These are phyloP conservation scores for Cheumatopsyche charites DNA, from an alignment of 1,140 invertebrate genomes.

Conservation along the genomic window DNA sequence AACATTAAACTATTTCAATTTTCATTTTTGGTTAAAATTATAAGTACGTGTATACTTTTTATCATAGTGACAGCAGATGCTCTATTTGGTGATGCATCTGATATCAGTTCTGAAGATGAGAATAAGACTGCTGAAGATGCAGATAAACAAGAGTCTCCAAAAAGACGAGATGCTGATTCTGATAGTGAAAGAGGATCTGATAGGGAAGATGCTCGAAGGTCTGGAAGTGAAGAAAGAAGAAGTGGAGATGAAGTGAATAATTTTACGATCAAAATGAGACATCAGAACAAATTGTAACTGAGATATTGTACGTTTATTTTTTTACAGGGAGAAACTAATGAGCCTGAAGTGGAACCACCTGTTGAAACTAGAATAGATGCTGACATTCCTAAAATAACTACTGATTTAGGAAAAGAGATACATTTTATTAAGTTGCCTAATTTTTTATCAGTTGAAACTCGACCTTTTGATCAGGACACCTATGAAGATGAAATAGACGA, in stretches of 20 bases:
- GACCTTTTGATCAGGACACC: slow-evolving; percentile 92
- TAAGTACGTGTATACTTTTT: background rate
- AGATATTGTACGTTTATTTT: background rate
- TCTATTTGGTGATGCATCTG: slow-evolving; percentile 91
- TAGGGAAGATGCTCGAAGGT: slow-evolving; percentile 52
- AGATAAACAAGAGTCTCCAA: slow-evolving; percentile 53
- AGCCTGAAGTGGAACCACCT: slow-evolving; percentile 76
- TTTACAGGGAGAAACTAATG: slow-evolving; percentile 60
- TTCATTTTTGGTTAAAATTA: background rate
- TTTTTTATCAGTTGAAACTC: slow-evolving; percentile 88
- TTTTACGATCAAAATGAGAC: background rate
- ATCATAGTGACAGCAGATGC: slow-evolving; percentile 74
- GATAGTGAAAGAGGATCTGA: slow-evolving; percentile 48
- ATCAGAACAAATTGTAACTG: too few relatives aligned
- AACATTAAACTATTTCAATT: slow-evolving; percentile 22
- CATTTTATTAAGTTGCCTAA: slow-evolving; percentile 96
- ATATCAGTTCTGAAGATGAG: slow-evolving; percentile 85
- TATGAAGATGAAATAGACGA: slow-evolving; percentile 99
- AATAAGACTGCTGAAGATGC: slow-evolving; percentile 58
- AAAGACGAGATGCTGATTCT: slow-evolving; percentile 51
- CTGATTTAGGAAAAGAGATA: slow-evolving; percentile 88
- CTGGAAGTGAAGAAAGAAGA: slow-evolving; percentile 55
- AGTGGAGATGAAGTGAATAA: slow-evolving; percentile 58
- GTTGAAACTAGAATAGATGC: slow-evolving; percentile 96
- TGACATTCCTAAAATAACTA: slow-evolving; percentile 93